A percentile compares a stretch with the other conserved stretches of the same genome.
Evolutionary conservation across 2,113 vertebrate species (phyloP).

Genomic region (Chionodraco myersi): DNA sequence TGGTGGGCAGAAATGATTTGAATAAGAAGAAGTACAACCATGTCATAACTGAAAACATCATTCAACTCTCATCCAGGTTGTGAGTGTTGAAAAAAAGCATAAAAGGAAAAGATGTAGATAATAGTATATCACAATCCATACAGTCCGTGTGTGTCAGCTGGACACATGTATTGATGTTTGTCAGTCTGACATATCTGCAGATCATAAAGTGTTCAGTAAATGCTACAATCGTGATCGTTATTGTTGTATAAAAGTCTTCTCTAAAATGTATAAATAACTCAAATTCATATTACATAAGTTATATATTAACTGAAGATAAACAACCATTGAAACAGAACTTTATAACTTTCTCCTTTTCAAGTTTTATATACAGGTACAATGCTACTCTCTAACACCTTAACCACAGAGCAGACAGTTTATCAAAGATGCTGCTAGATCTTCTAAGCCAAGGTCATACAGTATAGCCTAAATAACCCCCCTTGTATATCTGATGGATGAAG

Average conservation of each 20-base stretch:
- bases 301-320: slow-evolving; percentile 73
- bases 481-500: slow-evolving; percentile 37
- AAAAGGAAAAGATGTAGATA: slow-evolving; percentile 48
- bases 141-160: slow-evolving; percentile 48
- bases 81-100: slow-evolving; percentile 38
- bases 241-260: slow-evolving; percentile 70
- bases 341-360: slow-evolving; percentile 55
- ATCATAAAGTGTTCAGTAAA: slow-evolving; percentile 60
- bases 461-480: slow-evolving; percentile 49
- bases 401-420: slow-evolving; percentile 75
- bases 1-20: slow-evolving; percentile 27
- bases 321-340: slow-evolving; percentile 71
- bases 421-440: slow-evolving; percentile 64
- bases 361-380: slow-evolving; percentile 77
- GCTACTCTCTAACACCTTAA: slow-evolving; percentile 78
- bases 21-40: slow-evolving; percentile 21
- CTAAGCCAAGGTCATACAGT: slow-evolving; percentile 48
- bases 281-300: slow-evolving; percentile 63
- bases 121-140: slow-evolving; percentile 53
- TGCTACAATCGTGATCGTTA: slow-evolving; percentile 76
- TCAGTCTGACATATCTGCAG: slow-evolving; percentile 59
- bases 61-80: neutral
- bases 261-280: slow-evolving; percentile 76
- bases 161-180: slow-evolving; percentile 49
- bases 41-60: slow-evolving; percentile 34